Evolutionary conservation across 2,113 vertebrate species (phyloP).

Genomic region (Urocolius indicus): DNA sequence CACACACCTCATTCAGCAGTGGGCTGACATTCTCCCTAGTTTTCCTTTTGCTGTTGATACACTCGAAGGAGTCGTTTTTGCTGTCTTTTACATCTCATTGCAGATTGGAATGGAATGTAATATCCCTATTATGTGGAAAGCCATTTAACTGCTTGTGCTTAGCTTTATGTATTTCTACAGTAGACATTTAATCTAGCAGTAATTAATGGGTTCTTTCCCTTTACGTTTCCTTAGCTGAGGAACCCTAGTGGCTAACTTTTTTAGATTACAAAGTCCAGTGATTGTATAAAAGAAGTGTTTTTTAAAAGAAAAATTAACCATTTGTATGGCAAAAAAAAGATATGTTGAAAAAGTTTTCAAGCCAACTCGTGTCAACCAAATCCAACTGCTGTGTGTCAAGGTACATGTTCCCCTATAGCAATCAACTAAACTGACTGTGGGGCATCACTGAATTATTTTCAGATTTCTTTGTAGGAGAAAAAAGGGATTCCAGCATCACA

Average conservation of each 20-base stretch:
- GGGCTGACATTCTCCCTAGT: no score
- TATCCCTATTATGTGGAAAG: not conserved
- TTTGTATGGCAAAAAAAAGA: not conserved
- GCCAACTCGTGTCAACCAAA: not conserved
- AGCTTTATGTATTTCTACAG: not conserved
- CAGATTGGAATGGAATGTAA: not conserved
- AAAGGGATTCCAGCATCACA: not conserved
- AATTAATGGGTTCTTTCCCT: not conserved
- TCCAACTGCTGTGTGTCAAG: not conserved
- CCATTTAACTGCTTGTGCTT: not conserved
- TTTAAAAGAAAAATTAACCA: not conserved
- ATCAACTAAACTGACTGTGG: not conserved
- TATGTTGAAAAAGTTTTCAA: not conserved
- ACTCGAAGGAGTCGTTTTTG: no score
- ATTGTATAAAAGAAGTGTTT: not conserved
- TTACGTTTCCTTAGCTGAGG: not conserved
- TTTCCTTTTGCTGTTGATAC: no score
- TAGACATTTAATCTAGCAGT: not conserved
- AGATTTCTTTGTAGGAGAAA: not conserved
- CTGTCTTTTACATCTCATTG: no score
- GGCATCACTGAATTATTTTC: not conserved
- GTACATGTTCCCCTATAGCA: not conserved
- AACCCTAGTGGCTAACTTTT: not conserved
- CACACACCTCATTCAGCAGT: no score
- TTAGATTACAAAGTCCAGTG: not conserved